phyloP scores from a whole-genome alignment of 2,113 vertebrate species.

The Hemicordylus capensis region DNA sequence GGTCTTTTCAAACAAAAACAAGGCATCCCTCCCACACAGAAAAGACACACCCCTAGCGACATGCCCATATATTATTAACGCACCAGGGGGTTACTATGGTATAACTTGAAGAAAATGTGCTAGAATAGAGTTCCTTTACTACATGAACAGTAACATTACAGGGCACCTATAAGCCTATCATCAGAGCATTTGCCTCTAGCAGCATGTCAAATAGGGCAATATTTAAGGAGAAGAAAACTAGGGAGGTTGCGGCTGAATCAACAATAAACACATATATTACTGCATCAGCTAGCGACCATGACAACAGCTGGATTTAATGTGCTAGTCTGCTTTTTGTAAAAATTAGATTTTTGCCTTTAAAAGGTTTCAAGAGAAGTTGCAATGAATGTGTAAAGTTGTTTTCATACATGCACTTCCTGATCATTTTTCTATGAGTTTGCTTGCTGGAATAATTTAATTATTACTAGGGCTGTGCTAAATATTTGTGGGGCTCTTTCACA shows the following conservation, averaged over 20 bases:
- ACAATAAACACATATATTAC: conserved; percentile 21
- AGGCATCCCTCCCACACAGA: not conserved
- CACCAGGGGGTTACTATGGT: not conserved
- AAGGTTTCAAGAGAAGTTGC: no score
- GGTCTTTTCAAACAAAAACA: conserved; percentile 4
- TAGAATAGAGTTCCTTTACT: not conserved
- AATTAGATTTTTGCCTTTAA: not conserved
- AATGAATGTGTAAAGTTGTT: not conserved
- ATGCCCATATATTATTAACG: conserved; percentile 5
- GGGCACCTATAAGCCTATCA: conserved; percentile 8
- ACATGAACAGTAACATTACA: not conserved
- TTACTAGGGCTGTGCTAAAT: no score
- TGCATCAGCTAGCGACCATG: not conserved
- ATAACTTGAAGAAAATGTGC: conserved; percentile 23
- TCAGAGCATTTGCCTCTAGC: conserved; percentile 20
- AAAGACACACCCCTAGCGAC: not conserved
- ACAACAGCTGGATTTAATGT: not conserved
- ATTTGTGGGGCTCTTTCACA: no score
- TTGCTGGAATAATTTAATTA: not conserved
- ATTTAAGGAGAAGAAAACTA: conserved; percentile 28
- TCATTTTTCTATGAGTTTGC: not conserved
- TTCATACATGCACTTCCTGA: not conserved
- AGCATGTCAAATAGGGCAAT: conserved; percentile 2
- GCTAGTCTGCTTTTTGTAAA: conserved; percentile 4
- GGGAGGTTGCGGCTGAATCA: not conserved